A percentile compares a stretch with the other conserved stretches of the same genome.
phyloP scores from a whole-genome alignment of 2,797 vertebrate species.

The Chaetophractus vellerosus region DNA sequence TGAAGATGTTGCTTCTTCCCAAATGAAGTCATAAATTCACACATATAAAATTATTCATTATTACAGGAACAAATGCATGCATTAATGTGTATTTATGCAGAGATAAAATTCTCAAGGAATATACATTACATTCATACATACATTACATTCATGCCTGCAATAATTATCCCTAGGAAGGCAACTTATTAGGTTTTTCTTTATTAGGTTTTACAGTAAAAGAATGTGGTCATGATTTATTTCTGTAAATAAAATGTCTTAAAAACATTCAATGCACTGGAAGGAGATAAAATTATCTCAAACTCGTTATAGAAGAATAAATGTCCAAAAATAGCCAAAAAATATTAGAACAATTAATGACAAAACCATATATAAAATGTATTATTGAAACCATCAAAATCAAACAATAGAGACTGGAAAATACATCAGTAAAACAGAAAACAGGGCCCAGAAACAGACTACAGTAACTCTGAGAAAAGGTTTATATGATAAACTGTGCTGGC shows the following conservation, averaged over 20 bases:
- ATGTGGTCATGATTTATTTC: background rate
- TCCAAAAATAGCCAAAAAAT: background rate
- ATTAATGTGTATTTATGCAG: background rate
- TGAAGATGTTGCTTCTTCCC: background rate
- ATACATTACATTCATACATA: background rate
- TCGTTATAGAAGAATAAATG: background rate
- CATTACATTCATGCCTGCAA: background rate
- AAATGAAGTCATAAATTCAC: background rate
- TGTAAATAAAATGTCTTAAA: background rate
- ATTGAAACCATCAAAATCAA: slow-evolving; percentile 18
- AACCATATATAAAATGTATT: background rate
- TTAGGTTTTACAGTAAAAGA: background rate
- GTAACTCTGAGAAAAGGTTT: background rate
- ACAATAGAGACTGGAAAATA: background rate
- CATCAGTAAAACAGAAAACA: background rate
- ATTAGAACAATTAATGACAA: background rate
- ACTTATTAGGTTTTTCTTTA: background rate
- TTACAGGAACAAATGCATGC: background rate
- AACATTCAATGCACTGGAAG: background rate
- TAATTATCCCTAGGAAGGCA: background rate
- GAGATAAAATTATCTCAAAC: background rate
- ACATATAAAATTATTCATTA: background rate
- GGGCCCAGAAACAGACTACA: background rate
- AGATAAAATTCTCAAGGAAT: background rate
- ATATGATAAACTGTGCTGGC: background rate